Percentiles rank a stretch among this genome's conserved stretches.
These are phyloP conservation scores for Gallinago stenura DNA, from an alignment of 2,797 vertebrate genomes.

Conservation along the genomic window DNA sequence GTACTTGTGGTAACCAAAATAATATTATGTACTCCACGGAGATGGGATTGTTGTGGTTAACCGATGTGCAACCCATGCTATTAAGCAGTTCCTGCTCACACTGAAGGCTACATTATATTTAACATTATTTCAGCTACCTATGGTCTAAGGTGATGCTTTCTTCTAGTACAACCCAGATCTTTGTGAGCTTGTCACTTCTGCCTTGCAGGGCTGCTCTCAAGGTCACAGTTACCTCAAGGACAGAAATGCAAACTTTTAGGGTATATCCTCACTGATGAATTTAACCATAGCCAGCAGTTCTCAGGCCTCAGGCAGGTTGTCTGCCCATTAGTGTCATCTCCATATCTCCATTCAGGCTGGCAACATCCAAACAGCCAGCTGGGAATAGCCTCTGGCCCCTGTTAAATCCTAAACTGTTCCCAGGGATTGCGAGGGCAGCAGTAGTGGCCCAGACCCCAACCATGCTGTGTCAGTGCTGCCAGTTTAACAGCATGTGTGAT, in stretches of 20 bases:
- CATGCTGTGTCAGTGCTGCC: neutral
- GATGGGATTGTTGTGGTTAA: slow-evolving; percentile 8
- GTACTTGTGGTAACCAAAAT: neutral
- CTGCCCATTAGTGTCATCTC: neutral
- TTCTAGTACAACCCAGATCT: neutral
- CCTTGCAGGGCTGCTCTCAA: neutral
- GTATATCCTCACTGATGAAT: neutral
- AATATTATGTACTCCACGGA: neutral
- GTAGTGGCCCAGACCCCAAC: neutral
- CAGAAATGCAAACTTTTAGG: neutral
- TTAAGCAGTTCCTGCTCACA: neutral
- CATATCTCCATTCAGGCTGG: neutral
- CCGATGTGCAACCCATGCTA: fast-evolving
- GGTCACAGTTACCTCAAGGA: neutral
- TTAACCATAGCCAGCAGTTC: neutral
- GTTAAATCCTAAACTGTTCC: neutral
- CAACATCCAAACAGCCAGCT: neutral
- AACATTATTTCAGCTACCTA: neutral
- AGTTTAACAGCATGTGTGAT: neutral
- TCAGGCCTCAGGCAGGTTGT: neutral
- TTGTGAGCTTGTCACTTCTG: neutral
- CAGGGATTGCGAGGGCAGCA: neutral
- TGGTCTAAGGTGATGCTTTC: neutral
- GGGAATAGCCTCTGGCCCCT: neutral
- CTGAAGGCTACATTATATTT: neutral